Conservation (phyloP, 2,888 invertebrate species). For the Caenorhabditis panamensis region DNA sequence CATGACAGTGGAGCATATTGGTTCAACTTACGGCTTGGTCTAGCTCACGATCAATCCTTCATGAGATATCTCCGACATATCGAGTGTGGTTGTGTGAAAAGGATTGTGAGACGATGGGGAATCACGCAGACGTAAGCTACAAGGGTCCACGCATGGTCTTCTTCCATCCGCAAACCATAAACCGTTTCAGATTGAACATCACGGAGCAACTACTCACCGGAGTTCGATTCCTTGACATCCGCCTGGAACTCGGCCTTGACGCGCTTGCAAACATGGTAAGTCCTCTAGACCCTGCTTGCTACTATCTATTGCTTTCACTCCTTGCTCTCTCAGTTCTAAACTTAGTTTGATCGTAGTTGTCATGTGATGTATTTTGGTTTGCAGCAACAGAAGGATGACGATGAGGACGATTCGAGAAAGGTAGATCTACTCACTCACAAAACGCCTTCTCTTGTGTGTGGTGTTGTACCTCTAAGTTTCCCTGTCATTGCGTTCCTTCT, state of each 20-base stretch:
- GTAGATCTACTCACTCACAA: conserved; percentile 12
- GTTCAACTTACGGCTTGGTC: conserved; percentile 57
- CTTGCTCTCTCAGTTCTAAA: conserved; percentile 1
- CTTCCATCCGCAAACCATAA: too few relatives aligned
- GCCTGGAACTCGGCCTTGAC: conserved; percentile 60
- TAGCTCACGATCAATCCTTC: conserved; percentile 68
- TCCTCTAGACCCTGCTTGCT: neutral
- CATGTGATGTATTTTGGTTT: conserved; percentile 17
- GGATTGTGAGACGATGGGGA: conserved; percentile 68
- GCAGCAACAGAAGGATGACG: conserved; percentile 21
- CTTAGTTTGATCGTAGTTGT: conserved; percentile 26
- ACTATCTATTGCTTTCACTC: neutral
- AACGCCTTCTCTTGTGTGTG: neutral
- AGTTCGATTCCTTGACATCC: conserved; percentile 71
- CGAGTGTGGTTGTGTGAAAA: conserved; percentile 18
- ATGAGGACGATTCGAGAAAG: conserved; percentile 24
- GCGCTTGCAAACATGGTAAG: conserved; percentile 4
- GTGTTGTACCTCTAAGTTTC: neutral
- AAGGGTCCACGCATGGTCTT: too few relatives aligned
- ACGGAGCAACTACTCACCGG: conserved; percentile 64
- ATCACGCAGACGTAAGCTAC: conserved; percentile 63
- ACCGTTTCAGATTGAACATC: conserved; percentile 52
- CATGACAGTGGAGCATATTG: conserved; percentile 70
- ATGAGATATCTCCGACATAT: conserved; percentile 20
- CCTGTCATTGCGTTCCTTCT: neutral